Conservation (phyloP, 1,140 invertebrate genomes). For the Atta texana region DNA sequence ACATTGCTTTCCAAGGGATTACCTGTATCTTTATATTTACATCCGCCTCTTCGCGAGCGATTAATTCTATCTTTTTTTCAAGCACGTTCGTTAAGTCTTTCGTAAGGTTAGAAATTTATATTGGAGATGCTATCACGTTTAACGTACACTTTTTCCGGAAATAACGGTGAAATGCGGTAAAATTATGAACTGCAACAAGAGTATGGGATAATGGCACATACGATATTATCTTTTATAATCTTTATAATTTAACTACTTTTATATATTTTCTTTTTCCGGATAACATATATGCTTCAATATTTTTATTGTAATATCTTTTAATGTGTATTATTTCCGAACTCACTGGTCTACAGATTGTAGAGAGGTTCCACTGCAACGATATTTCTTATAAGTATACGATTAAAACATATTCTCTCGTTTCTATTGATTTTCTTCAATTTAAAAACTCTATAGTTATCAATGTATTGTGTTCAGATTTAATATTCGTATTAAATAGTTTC, state of each 20-base stretch:
- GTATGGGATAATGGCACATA: neutral
- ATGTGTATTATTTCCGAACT: neutral
- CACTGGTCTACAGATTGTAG: neutral
- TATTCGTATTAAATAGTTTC: neutral
- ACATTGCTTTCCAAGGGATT: neutral
- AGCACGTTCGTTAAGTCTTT: neutral
- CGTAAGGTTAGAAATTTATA: conserved; percentile 18
- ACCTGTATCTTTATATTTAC: conserved; percentile 26
- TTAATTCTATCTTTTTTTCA: conserved; percentile 29
- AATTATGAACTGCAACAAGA: neutral
- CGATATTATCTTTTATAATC: neutral
- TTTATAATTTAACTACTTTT: neutral
- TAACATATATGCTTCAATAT: neutral
- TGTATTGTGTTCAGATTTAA: neutral
- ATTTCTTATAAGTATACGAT: neutral
- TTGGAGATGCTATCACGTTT: conserved; percentile 16
- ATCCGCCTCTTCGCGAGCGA: neutral
- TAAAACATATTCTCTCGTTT: neutral
- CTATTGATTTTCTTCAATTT: conserved; percentile 3
- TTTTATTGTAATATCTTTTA: neutral
- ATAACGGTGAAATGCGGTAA: neutral
- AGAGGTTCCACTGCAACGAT: neutral
- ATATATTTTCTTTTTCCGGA: neutral
- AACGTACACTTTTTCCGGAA: conserved; percentile 6
- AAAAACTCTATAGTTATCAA: neutral